These are phyloP conservation scores for Pseudobourletiella spinata DNA, from an alignment of 1,140 invertebrate genomes.

Conservation along the genomic window DNA sequence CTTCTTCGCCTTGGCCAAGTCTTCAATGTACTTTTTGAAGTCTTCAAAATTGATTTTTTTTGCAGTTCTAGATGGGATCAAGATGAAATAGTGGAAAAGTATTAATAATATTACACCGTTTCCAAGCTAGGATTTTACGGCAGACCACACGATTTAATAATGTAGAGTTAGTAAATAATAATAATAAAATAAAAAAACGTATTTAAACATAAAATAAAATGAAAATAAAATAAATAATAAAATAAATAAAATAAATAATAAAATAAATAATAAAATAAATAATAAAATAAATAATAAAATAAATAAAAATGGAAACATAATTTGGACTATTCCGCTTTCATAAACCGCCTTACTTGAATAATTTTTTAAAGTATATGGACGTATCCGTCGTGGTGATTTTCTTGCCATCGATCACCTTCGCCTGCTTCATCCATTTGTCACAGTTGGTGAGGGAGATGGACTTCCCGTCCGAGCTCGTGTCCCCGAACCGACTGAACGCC, in stretches of 20 bases:
- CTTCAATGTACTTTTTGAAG: slow-evolving; percentile 71
- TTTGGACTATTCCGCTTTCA: too few species aligned
- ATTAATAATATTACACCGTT: too few species aligned
- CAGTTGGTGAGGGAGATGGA: slow-evolving; percentile 61
- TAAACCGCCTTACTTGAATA: slow-evolving; percentile 67
- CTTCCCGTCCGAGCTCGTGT: slow-evolving; percentile 75
- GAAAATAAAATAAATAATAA: too few species aligned
- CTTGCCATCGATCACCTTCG: slow-evolving; percentile 81
- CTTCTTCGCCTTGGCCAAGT: slow-evolving; percentile 69
- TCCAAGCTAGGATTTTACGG: too few species aligned
- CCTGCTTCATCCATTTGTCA: slow-evolving; percentile 90
- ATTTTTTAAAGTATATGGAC: slow-evolving; percentile 76
- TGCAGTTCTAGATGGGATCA: slow-evolving; percentile 38
- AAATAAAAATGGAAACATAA: too few species aligned
- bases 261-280: too few species aligned
- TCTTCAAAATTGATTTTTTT: slow-evolving; percentile 61
- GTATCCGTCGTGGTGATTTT: slow-evolving; percentile 82
- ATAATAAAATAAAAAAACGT: background rate
- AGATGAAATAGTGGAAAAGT: too few species aligned
- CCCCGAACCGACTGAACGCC: slow-evolving; percentile 76
- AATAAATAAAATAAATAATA: too few species aligned
- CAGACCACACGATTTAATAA: background rate
- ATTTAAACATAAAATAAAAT: too few species aligned
- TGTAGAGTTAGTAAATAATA: background rate
- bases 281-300: too few species aligned